Percentiles rank a stretch among this genome's conserved stretches.
Conservation (phyloP, 2,888 invertebrate genomes). For the Eristalinus sepulchralis region DNA sequence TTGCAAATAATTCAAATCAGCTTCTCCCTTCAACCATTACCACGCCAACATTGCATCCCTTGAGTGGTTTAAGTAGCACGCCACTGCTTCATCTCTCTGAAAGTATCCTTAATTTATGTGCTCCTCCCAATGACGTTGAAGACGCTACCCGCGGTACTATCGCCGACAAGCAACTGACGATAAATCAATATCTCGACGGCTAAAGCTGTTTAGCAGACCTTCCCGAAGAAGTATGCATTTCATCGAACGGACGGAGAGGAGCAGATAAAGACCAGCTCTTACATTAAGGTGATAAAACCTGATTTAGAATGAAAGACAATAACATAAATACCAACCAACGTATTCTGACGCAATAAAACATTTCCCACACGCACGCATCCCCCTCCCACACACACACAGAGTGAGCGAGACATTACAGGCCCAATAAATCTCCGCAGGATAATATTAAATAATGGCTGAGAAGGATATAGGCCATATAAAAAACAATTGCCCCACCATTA, state of each 20-base stretch:
- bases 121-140: neutral
- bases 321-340: conserved; percentile 53
- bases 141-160: neutral
- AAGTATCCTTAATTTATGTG: neutral
- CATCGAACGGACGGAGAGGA: neutral
- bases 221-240: conserved; percentile 13
- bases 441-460: conserved; percentile 70
- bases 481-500: conserved; percentile 69
- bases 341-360: conserved; percentile 55
- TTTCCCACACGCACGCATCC: neutral
- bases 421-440: conserved; percentile 68
- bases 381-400: neutral
- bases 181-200: conserved; percentile 8
- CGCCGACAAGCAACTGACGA: neutral
- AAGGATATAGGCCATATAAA: conserved; percentile 66
- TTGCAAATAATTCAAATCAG: neutral
- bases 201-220: conserved; percentile 8
- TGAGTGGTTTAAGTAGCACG: neutral
- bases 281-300: conserved; percentile 55
- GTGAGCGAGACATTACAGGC: conserved; percentile 22
- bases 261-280: conserved; percentile 25
- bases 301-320: conserved; percentile 51
- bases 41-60: neutral
- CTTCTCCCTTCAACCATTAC: neutral
- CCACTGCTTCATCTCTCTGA: neutral